Conservation (phyloP, 2,113 vertebrate genomes). For the Bos javanicus region DNA sequence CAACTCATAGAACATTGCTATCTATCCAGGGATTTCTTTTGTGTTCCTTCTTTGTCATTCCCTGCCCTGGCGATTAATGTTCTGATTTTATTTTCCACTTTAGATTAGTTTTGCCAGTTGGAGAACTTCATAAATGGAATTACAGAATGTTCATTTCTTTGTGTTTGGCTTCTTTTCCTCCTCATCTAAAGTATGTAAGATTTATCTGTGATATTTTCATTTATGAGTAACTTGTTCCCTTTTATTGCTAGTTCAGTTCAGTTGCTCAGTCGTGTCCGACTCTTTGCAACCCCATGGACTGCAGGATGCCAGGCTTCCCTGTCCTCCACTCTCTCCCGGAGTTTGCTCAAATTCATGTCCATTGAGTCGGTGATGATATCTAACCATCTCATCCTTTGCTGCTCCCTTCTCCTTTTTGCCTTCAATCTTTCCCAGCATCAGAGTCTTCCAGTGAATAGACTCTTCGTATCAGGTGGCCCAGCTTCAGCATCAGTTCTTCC, state of each 20-base stretch:
- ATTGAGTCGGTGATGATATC: background rate
- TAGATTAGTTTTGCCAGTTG: background rate
- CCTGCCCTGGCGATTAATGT: background rate
- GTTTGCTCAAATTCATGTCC: background rate
- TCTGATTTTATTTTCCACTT: background rate
- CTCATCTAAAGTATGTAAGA: background rate
- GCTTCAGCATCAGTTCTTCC: background rate
- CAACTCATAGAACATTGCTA: background rate
- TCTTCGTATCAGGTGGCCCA: background rate
- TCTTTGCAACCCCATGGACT: background rate
- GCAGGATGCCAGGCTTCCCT: background rate
- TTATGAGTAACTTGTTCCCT: background rate
- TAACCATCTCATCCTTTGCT: background rate
- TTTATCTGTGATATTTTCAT: background rate
- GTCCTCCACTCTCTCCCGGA: background rate
- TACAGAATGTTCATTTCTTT: background rate
- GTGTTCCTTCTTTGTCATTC: background rate
- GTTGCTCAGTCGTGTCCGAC: background rate
- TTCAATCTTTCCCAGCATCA: background rate
- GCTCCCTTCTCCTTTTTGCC: background rate
- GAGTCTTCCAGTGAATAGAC: background rate
- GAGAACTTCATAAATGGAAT: background rate
- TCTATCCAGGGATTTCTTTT: background rate
- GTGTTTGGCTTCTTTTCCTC: background rate
- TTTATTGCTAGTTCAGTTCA: background rate